Base-by-base conservation (phyloP, 2,113 vertebrate species). In the Pogonocichla stellata region DNA sequence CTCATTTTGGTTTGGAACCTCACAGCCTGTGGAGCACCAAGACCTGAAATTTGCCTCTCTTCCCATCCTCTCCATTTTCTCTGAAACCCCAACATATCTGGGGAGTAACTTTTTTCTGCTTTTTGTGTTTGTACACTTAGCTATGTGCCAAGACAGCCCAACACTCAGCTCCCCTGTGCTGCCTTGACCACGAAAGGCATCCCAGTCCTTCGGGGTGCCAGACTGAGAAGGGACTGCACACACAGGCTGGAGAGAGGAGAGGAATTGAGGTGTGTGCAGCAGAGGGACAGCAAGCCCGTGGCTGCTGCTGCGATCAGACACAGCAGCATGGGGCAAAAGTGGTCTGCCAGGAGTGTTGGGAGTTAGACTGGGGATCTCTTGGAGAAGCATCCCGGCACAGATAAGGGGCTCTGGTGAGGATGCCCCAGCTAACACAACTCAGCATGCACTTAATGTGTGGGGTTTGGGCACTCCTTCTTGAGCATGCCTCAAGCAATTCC, bases 201-300 rank as follows among this genome's bases (percentile, higher is more conserved):
- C 34, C 29, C 71, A 50, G 58, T 36, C n/a, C 50, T 66, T 84
- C 78, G 19, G 0, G 2, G 48, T 26, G 50, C 45, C n/a, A 10
- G 31, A 19, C 31, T 69, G 65, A 65, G 61, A 87, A 67, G 26
- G 9, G 23, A 12, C 65, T 79, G 61, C 42, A 70, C 47, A 34
- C 12, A 19, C 16, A 47, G 36, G 3, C 6, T 1, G 5, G 43
- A 77, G 25, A 88, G 38, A 62, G 73, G 56, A 61, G 53, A 65
- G 40, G 54, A 50, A 47, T 0, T 0, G 3, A 57, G 33, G 47
- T 36, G 47, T 66, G 19, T 36, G 33, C 47, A 38, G 51, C 60
- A 48, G 61, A 71, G 23, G 13, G 28, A 82, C 19, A 47, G 20
- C 0, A 2, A 78, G 51, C 45, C 48, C 0, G 0, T 47, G 18